These are phyloP conservation scores for Tenthredo scrophulariae DNA, from an alignment of 2,888 invertebrate genomes.

Conservation along the genomic window DNA sequence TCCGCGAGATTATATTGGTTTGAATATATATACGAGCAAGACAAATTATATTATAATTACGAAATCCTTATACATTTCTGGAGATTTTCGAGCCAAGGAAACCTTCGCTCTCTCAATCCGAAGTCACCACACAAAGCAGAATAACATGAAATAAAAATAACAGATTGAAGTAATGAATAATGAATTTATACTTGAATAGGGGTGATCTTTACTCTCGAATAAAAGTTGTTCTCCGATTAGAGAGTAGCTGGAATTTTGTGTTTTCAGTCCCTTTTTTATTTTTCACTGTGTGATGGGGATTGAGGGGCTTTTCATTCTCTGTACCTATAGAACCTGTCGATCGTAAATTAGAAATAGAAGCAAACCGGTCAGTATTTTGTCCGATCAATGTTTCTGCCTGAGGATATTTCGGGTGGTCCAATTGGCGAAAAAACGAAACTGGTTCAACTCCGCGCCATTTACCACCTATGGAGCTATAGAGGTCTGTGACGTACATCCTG, in stretches of 20 bases:
- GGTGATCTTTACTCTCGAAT: neutral
- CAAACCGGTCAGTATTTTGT: slow-evolving; percentile 16
- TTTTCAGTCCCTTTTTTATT: neutral
- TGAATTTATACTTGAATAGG: neutral
- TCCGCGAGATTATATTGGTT: slow-evolving; percentile 26
- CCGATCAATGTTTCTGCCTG: slow-evolving; percentile 46
- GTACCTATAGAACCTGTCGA: slow-evolving; percentile 13
- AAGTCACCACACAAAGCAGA: neutral
- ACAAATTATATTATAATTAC: slow-evolving; percentile 16
- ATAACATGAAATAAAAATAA: neutral
- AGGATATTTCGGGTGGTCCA: slow-evolving; percentile 30
- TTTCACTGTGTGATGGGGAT: neutral
- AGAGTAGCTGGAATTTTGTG: neutral
- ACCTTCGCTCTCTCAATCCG: neutral
- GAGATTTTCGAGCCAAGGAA: neutral
- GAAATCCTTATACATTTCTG: neutral
- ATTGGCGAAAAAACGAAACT: neutral
- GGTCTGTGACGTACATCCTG: slow-evolving; percentile 14
- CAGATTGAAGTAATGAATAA: neutral
- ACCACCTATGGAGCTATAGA: slow-evolving; percentile 11
- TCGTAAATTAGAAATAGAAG: slow-evolving; percentile 49
- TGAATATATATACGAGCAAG: slow-evolving; percentile 5
- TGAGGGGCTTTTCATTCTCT: neutral
- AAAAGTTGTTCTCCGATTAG: neutral
- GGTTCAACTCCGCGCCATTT: slow-evolving; percentile 19